Evolutionary conservation across 2,113 vertebrate species (phyloP), one percentile per base, ranked within the genome.

Genomic region (Neodontobutis hainanensis): DNA sequence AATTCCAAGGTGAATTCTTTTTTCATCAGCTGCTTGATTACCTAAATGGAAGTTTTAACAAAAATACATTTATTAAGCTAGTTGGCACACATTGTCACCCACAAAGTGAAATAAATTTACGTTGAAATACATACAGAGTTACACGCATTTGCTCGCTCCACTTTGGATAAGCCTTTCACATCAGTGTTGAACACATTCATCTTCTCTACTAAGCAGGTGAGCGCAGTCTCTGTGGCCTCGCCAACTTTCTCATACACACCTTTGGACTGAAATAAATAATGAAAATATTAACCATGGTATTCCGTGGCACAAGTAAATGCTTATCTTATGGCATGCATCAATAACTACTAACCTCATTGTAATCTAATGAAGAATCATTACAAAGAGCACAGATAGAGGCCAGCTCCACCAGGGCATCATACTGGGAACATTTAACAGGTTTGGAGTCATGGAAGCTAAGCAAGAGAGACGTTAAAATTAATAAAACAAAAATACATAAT

Each of bases 321-420:
- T 46, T 46, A 46, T 46, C 44, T 11, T 46, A 52, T 52, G 10
- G 5, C 10, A 47, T 3, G 6, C 15, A 19, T 11, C 1, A 52
- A 19, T 48, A 36, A 42, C 1, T 14, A 65, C 94, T 68, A 66
- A 98, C 97, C 92, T 99, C 97, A 68, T 99, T 99, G 80, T 92
- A 99, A 84, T 99, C 97, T 92, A 99, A 85, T 15, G 97, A 97
- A 47, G 97, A 99, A 87, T 99, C 97, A 62, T 99, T 99, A 81
- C 97, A 99, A 65, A 99, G 94, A 0, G 97, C 96, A 84, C 97
- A 99, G 83, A 99, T 98, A 0, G 96, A 95, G 62, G 97, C 97
- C 77, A 99, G 86, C 90, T 99, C 97, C 83, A 99, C 94, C 63
- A 99, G 89, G 11, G 90, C 95, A 27, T 99, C 97, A 12, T 95